Conservation (phyloP, 1,140 invertebrate genomes). For the Diplogasteroides magnus region DNA sequence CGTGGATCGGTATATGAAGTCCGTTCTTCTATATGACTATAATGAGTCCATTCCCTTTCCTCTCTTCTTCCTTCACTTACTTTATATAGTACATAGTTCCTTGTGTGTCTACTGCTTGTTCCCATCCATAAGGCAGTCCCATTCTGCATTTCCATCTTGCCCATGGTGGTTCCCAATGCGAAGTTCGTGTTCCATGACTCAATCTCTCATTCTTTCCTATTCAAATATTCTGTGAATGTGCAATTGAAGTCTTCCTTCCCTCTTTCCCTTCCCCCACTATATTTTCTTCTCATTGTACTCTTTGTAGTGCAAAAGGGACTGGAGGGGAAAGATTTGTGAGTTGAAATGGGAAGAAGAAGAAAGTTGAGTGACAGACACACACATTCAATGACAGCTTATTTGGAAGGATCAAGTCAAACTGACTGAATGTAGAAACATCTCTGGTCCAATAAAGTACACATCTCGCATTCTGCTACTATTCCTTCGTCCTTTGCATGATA, state of each 20-base stretch:
- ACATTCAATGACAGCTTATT: too few relatives aligned
- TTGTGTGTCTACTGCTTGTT: constrained; percentile 71
- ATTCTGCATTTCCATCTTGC: constrained; percentile 31
- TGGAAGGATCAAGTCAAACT: too few relatives aligned
- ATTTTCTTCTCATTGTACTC: not conserved
- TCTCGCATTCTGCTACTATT: not conserved
- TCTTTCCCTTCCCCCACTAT: not conserved
- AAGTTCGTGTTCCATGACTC: constrained; percentile 31
- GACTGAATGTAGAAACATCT: not conserved
- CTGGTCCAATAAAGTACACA: not conserved
- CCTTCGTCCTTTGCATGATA: not conserved
- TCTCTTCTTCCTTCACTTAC: constrained; percentile 62
- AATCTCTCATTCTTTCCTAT: constrained; percentile 10
- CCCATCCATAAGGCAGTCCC: constrained; percentile 78
- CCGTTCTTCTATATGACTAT: constrained; percentile 79
- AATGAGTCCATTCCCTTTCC: constrained; percentile 11
- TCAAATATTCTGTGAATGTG: not conserved
- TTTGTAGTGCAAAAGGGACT: not conserved
- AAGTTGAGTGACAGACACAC: not conserved
- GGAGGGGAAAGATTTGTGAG: not conserved
- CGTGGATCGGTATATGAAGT: constrained; percentile 78
- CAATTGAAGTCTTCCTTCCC: not conserved
- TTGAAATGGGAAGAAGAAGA: not conserved
- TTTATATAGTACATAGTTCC: constrained; percentile 81
- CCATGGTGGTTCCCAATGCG: constrained; percentile 38